These are phyloP conservation scores for Stenchaetothrips biformis DNA, from an alignment of 2,888 invertebrate species.

Conservation along the genomic window DNA sequence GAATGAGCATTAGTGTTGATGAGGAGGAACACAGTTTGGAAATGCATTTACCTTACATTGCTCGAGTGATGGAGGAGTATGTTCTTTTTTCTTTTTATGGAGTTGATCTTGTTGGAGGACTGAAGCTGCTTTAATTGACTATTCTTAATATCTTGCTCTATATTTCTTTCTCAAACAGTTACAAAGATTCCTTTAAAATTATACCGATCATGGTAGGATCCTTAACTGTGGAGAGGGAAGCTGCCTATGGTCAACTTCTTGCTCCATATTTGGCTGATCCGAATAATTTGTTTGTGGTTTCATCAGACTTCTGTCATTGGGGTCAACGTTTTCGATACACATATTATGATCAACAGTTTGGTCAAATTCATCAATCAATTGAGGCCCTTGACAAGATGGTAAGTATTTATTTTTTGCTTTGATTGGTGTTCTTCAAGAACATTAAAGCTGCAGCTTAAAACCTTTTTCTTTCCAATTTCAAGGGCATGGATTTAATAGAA, in stretches of 20 bases:
- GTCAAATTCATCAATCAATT: constrained; percentile 86
- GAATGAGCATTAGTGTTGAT: constrained; percentile 87
- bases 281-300: constrained; percentile 87
- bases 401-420: constrained; percentile 38
- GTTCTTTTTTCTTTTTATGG: background rate
- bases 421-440: background rate
- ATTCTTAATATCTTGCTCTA: background rate
- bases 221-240: constrained; percentile 78
- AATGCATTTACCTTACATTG: constrained; percentile 97
- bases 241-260: constrained; percentile 80
- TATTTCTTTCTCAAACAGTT: constrained; percentile 41
- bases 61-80: constrained; percentile 89
- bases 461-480: constrained; percentile 37
- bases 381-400: constrained; percentile 88
- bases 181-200: constrained; percentile 80
- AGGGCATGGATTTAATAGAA: constrained; percentile 97
- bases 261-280: constrained; percentile 88
- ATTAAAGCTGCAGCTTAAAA: background rate
- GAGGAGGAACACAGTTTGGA: constrained; percentile 98
- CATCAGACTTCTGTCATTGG: constrained; percentile 99
- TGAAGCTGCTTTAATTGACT: constrained; percentile 11
- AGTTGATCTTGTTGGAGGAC: constrained; percentile 23
- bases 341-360: constrained; percentile 70
- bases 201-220: constrained; percentile 95
- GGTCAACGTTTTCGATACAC: constrained; percentile 84